Evolutionary conservation across 2,113 vertebrate genomes (phyloP), one percentile per base, ranked within the genome.

Genomic region (Pungitius pungitius): DNA sequence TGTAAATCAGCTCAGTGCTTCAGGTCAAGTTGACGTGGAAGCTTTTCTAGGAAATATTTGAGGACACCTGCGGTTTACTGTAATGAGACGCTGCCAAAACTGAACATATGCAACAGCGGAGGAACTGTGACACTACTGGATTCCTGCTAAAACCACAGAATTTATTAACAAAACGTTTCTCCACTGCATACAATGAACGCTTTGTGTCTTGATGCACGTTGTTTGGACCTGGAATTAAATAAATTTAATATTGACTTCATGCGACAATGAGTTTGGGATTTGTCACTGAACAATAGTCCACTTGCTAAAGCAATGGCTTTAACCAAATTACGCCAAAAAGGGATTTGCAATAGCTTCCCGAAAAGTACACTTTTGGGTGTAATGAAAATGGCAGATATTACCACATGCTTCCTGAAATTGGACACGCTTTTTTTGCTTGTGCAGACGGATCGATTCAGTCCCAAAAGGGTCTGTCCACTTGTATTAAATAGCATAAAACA

Each of bases 51-150:
- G 17, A 43, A 56, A 76, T 57, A 56, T 26, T 39, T 35, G 49
- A 43, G 26, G 57, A 78, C 40, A 12, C 27, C 33, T 56, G 45
- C 30, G 47, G 64, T 26, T 80, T 6, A 12, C 56, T 74, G 59
- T 71, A 77, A 70, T 37, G 59, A 72, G 40, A 60, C 22, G 20
- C 4, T 0, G 37, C 24, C 52, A 66, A 60, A 60, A 40, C 11
- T 30, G 24, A 47, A 49, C 4, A 68, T 45, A 68, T 22, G 9
- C 24, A 59, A 9, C 68, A 76, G 63, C n/a, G 45, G 60, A 54
- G 3, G 24, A 58, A 30, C 49, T 14, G 45, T 13, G 52, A 61
- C 17, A 12, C n/a, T 30, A 35, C n/a, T 24, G 1, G 37, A 66
- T 8, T 51, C 30, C 24, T 20, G 65, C 58, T 59, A 2, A 14